Percentiles rank a stretch among this genome's conserved stretches.
These are phyloP conservation scores for Trachurus trachurus DNA, from an alignment of 2,797 vertebrate genomes.

Conservation along the genomic window DNA sequence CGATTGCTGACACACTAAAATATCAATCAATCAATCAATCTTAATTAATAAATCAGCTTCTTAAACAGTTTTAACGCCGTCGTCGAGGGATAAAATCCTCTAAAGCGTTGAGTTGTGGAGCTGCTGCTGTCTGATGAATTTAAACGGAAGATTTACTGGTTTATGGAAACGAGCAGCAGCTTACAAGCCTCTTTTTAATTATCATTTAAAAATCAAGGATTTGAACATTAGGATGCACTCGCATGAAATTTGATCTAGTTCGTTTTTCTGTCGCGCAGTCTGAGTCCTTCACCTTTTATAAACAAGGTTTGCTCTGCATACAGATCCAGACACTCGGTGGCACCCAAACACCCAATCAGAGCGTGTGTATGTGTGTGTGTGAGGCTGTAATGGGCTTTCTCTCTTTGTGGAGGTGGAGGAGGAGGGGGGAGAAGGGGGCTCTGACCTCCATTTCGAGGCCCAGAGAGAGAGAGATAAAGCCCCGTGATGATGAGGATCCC, in stretches of 20 bases:
- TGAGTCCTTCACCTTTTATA: slow-evolving; percentile 4
- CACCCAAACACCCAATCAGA: neutral
- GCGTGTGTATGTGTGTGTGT: slow-evolving; percentile 30
- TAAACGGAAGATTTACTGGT: neutral
- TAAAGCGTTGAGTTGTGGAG: too few species aligned
- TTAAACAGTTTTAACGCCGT: neutral
- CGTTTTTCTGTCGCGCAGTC: neutral
- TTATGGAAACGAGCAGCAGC: neutral
- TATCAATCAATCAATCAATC: too few species aligned
- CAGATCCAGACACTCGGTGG: slow-evolving; percentile 33
- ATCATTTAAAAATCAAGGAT: too few species aligned
- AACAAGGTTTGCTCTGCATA: slow-evolving; percentile 49
- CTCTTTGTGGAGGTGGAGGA: slow-evolving; percentile 12
- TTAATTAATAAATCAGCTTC: too few species aligned
- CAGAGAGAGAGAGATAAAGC: slow-evolving; percentile 76
- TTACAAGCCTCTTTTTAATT: neutral
- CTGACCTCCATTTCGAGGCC: slow-evolving; percentile 84
- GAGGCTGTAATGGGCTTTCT: slow-evolving; percentile 70
- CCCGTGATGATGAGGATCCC: slow-evolving; percentile 73
- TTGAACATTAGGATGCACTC: too few species aligned
- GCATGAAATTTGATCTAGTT: neutral
- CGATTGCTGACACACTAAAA: too few species aligned
- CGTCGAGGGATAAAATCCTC: neutral
- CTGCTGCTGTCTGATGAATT: neutral
- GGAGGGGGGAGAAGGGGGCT: too few species aligned